A percentile compares a stretch with the other conserved stretches of the same genome.
phyloP scores from a whole-genome alignment of 2,113 vertebrate species.

The Syngnathoides biaculeatus region DNA sequence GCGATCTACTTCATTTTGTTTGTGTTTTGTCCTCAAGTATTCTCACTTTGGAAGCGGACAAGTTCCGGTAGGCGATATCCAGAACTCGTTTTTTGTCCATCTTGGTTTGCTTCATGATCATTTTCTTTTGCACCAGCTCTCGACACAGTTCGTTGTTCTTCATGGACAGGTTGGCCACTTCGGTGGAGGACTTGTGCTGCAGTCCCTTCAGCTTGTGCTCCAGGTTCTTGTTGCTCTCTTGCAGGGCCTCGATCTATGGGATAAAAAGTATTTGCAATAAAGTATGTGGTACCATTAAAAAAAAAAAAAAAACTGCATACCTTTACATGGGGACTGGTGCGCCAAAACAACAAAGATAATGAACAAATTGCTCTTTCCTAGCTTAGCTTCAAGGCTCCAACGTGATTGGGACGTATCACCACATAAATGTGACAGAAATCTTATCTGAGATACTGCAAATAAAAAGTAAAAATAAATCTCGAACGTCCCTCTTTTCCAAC shows the following conservation, averaged over 20 bases:
- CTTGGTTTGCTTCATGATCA: slow-evolving; percentile 86
- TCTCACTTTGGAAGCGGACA: slow-evolving; percentile 86
- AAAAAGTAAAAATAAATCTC: too few species aligned
- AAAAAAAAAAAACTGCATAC: too few species aligned
- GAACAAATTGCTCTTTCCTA: too few species aligned
- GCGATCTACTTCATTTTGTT: neutral
- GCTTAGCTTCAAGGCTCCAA: too few species aligned
- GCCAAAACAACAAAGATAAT: too few species aligned
- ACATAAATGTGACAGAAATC: too few species aligned
- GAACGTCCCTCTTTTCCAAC: too few species aligned
- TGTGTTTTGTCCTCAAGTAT: neutral
- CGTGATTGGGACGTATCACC: too few species aligned
- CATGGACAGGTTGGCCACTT: slow-evolving; percentile 84
- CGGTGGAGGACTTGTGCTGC: slow-evolving; percentile 78
- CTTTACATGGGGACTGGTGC: too few species aligned
- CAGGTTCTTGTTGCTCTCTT: slow-evolving; percentile 83
- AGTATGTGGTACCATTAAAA: neutral
- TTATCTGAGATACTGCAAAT: too few species aligned
- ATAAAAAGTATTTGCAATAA: neutral
- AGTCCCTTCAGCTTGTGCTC: slow-evolving; percentile 82
- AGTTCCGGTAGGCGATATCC: slow-evolving; percentile 87
- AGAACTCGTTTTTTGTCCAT: slow-evolving; percentile 87
- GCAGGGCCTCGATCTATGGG: slow-evolving; percentile 88
- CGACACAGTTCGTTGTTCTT: slow-evolving; percentile 93
- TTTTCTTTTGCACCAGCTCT: slow-evolving; percentile 89